Conservation (phyloP, 92 coral and sea anemone genomes). For the Parazoanthus swiftii region DNA sequence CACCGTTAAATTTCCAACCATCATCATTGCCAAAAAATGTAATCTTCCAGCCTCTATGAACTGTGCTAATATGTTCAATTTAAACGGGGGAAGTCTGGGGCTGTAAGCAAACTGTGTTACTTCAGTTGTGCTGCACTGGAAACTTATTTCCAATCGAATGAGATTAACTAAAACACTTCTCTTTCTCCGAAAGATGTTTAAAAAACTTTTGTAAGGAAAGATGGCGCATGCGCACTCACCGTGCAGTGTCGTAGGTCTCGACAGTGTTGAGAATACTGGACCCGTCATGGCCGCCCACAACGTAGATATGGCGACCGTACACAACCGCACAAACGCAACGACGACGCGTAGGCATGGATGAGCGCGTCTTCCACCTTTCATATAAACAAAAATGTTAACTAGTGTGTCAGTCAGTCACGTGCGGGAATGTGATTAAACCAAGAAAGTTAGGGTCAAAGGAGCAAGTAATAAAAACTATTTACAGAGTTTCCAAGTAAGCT, state of each 20-base stretch:
- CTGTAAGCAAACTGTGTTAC: no score
- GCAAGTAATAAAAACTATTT: no score
- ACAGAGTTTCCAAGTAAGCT: no score
- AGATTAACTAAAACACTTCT: no score
- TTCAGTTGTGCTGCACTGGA: no score
- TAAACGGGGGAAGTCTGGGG: no score
- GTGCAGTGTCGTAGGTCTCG: slow-evolving; percentile 87
- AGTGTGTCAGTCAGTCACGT: no score
- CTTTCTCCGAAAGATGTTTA: no score
- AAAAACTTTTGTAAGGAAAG: neutral
- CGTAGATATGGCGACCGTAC: slow-evolving; percentile 79
- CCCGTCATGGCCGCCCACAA: slow-evolving; percentile 99
- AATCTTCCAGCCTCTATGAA: neutral
- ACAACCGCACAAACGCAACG: slow-evolving; percentile 95
- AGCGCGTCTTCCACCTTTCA: slow-evolving; percentile 81
- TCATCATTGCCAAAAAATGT: neutral
- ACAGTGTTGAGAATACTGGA: slow-evolving; percentile 96
- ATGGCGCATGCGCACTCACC: slow-evolving; percentile 53
- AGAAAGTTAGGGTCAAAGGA: no score
- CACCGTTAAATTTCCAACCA: neutral
- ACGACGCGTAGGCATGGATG: slow-evolving; percentile 95
- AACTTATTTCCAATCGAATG: neutral
- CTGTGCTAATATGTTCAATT: no score
- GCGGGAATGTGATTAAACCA: no score
- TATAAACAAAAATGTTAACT: neutral